These are phyloP conservation scores for Daubentonia madagascariensis DNA, from an alignment of 2,113 vertebrate genomes.

Conservation along the genomic window DNA sequence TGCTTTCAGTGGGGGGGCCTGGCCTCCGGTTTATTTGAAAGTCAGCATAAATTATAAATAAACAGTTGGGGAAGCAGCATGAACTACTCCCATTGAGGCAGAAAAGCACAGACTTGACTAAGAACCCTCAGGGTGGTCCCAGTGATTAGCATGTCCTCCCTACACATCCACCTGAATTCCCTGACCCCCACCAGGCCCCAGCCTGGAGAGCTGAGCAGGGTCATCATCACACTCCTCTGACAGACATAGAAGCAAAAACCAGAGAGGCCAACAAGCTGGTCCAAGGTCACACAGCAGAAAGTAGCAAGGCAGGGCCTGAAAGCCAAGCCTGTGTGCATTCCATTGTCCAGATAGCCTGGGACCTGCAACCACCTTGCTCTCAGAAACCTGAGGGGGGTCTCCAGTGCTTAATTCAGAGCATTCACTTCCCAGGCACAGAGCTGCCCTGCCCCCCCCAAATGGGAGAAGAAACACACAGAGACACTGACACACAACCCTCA, in stretches of 20 bases:
- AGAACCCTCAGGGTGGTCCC: background rate
- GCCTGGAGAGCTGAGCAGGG: background rate
- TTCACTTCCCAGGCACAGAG: background rate
- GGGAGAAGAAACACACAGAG: background rate
- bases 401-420: background rate
- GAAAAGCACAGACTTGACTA: background rate
- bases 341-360: background rate
- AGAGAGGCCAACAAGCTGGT: background rate
- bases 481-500: background rate
- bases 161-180: too few species aligned
- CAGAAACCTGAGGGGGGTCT: background rate
- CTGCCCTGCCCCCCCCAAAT: background rate
- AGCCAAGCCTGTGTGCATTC: background rate
- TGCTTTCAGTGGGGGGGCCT: background rate
- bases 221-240: background rate
- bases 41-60: background rate
- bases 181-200: background rate
- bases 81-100: background rate
- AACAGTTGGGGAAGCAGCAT: too few species aligned
- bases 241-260: background rate
- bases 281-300: conserved; percentile 15
- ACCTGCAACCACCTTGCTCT: background rate
- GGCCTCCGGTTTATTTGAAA: conserved; percentile 13
- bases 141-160: background rate
- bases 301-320: background rate